These are phyloP conservation scores for Glossosoma conforme DNA, from an alignment of 1,140 invertebrate species.

Conservation along the genomic window DNA sequence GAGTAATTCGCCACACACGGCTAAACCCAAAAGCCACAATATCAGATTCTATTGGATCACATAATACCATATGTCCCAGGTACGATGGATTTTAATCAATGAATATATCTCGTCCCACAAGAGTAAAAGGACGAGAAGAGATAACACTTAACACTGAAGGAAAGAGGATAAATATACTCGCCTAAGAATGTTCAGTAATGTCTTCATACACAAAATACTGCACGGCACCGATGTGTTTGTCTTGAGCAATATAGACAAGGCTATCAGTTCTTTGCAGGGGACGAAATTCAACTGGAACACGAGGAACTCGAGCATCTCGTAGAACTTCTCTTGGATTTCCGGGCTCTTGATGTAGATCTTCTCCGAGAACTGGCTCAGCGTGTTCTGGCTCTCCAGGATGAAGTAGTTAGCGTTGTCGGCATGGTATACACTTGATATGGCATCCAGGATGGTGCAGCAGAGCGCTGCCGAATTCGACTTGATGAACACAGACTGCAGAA, in stretches of 20 bases:
- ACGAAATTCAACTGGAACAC: conserved; percentile 98
- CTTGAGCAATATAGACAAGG: conserved; percentile 88
- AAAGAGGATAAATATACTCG: conserved; percentile 38
- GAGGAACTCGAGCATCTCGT: conserved; percentile 92
- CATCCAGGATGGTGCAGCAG: conserved; percentile 88
- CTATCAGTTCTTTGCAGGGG: conserved; percentile 97
- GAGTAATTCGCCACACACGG: too few relatives aligned
- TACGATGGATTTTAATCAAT: conserved; percentile 9
- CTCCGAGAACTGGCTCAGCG: conserved; percentile 92
- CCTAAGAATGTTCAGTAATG: conserved; percentile 81
- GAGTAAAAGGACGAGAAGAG: not conserved
- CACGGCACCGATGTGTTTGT: conserved; percentile 72
- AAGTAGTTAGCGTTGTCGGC: conserved; percentile 99
- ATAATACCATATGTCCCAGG: not conserved
- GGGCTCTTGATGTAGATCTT: conserved; percentile 85
- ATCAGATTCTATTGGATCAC: too few relatives aligned
- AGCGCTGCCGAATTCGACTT: conserved; percentile 81
- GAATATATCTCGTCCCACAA: too few relatives aligned
- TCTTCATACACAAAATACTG: conserved; percentile 85
- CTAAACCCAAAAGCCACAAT: too few relatives aligned
- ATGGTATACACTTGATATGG: conserved; percentile 94
- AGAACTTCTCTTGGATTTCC: conserved; percentile 94
- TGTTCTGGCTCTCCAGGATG: conserved; percentile 94
- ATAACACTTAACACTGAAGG: not conserved
- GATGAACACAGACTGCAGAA: conserved; percentile 89